Conservation (phyloP, 2,113 vertebrate genomes). For the Octodon degus region DNA sequence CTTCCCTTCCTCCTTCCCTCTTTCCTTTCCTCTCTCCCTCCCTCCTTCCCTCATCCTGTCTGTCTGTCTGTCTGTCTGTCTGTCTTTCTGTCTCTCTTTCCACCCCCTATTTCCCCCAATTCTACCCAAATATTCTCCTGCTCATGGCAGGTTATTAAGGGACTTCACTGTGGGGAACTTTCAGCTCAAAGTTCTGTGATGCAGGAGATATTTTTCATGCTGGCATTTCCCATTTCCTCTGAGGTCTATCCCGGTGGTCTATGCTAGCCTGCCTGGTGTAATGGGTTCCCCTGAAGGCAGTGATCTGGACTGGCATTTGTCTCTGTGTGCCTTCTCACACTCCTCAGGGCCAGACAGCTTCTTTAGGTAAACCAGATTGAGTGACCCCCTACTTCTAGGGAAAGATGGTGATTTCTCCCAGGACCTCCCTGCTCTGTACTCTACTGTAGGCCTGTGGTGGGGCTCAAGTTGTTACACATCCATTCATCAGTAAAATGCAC, state of each 20-base stretch:
- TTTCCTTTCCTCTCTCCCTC: background rate
- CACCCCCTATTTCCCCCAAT: background rate
- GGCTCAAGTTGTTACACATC: background rate
- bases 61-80: background rate
- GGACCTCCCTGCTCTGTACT: background rate
- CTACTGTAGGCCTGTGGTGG: background rate
- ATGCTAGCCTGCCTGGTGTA: background rate
- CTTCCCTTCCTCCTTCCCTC: background rate
- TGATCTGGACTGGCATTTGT: background rate
- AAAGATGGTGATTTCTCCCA: background rate
- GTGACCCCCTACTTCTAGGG: background rate
- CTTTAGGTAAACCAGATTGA: background rate
- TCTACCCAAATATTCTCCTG: background rate
- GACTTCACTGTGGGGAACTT: background rate
- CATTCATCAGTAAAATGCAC: background rate
- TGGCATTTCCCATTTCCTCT: background rate
- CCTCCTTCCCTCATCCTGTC: background rate
- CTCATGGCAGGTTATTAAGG: background rate
- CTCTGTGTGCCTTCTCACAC: background rate
- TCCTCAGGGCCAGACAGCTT: background rate
- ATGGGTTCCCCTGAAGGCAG: background rate
- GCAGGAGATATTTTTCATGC: background rate
- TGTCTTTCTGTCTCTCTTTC: background rate
- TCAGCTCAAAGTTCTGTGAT: too few species aligned
- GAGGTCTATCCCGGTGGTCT: background rate